Percentiles rank a stretch among this genome's conserved stretches.
These are phyloP conservation scores for Hexactinellida sp. DNA, from an alignment of 37 sponge, comb jelly and placozoan species.

Conservation along the genomic window DNA sequence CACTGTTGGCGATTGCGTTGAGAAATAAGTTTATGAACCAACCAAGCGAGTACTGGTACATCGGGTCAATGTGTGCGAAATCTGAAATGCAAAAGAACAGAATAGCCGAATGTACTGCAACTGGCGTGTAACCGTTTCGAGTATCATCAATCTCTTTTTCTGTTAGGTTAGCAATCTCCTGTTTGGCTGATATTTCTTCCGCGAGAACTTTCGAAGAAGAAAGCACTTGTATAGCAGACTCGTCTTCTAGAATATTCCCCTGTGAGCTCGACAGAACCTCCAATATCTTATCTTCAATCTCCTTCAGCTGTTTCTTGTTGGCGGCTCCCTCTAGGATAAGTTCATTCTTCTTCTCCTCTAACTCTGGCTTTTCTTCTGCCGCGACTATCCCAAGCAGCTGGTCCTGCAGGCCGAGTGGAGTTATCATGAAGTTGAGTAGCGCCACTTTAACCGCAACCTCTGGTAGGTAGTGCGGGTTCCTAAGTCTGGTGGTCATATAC, in stretches of 20 bases:
- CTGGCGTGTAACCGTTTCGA: constrained; percentile 89
- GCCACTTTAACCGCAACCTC: constrained; percentile 96
- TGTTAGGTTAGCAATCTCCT: constrained; percentile 76
- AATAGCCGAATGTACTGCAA: constrained; percentile 78
- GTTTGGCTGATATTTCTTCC: constrained; percentile 87
- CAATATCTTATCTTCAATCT: constrained; percentile 96
- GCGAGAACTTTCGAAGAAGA: constrained; percentile 87
- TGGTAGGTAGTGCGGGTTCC: constrained; percentile 97
- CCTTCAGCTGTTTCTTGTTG: constrained; percentile 90
- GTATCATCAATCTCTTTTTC: constrained; percentile 94
- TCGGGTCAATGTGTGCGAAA: constrained; percentile 91
- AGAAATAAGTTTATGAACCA: constrained; percentile 96
- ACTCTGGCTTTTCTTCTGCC: constrained; percentile 95
- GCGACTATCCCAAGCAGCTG: constrained; percentile 94
- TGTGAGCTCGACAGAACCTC: constrained; percentile 80
- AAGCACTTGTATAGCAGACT: constrained; percentile 82
- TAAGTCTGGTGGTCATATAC: constrained; percentile 93
- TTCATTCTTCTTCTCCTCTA: constrained; percentile 96
- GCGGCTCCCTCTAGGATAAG: constrained; percentile 85
- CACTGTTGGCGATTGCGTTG: constrained; percentile 77
- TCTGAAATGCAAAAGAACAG: constrained; percentile 97
- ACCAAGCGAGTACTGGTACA: constrained; percentile 93
- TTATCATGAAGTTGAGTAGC: constrained; percentile 97
- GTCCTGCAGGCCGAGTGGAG: constrained; percentile 94
- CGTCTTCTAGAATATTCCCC: constrained; percentile 95